phyloP scores from a whole-genome alignment of 2,888 invertebrate genomes.

The Philereme vetulata region DNA sequence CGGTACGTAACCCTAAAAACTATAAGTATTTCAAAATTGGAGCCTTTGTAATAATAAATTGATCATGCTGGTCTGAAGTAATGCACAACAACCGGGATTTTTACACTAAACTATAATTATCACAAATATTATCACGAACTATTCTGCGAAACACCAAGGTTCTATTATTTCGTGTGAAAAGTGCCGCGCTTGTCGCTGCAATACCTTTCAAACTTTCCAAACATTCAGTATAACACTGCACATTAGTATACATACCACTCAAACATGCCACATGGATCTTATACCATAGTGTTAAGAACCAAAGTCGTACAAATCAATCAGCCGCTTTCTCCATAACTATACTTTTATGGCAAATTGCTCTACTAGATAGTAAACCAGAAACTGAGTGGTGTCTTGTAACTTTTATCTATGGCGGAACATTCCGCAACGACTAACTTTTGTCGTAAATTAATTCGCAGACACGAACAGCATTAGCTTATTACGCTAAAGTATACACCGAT shows the following conservation, averaged over 20 bases:
- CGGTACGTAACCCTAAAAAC: too few relatives aligned
- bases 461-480: constrained; percentile 25
- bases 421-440: constrained; percentile 20
- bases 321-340: constrained; percentile 3
- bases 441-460: constrained; percentile 27
- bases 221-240: neutral
- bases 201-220: neutral
- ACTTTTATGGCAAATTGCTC: constrained; percentile 47
- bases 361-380: constrained; percentile 36
- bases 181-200: too few relatives aligned
- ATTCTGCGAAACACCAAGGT: too few relatives aligned
- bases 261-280: neutral
- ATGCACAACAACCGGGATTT: too few relatives aligned
- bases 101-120: too few relatives aligned
- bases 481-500: constrained; percentile 23
- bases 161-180: too few relatives aligned
- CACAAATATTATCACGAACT: too few relatives aligned
- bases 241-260: neutral
- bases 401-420: constrained; percentile 18
- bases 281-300: neutral
- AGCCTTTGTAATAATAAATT: too few relatives aligned
- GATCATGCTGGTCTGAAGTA: too few relatives aligned
- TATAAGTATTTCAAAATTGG: too few relatives aligned
- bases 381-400: constrained; percentile 25
- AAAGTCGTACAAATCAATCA: neutral